These are phyloP conservation scores for Dipodomys stephensi DNA, from an alignment of 2,113 vertebrate genomes.

Conservation along the genomic window DNA sequence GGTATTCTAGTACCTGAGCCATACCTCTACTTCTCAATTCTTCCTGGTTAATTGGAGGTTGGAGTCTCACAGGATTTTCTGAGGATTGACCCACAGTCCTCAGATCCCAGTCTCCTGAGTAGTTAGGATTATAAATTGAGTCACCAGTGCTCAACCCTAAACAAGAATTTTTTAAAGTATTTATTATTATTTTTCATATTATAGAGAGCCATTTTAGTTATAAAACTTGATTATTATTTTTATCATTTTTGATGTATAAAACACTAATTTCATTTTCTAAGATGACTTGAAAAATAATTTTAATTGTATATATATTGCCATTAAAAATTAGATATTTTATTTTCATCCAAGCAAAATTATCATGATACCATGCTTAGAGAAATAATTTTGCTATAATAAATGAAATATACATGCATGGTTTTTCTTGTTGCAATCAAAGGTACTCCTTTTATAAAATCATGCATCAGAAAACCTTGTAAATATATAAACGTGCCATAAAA, in stretches of 20 bases:
- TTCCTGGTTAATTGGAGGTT: too few relatives aligned
- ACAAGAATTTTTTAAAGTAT: neutral
- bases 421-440: constrained; percentile 48
- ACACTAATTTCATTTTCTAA: constrained; percentile 44
- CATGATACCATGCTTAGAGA: neutral
- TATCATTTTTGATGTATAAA: constrained; percentile 21
- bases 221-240: neutral
- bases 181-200: neutral
- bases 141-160: too few relatives aligned
- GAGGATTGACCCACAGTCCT: too few relatives aligned
- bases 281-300: constrained; percentile 46
- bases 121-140: too few relatives aligned
- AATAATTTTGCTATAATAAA: constrained; percentile 53
- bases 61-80: too few relatives aligned
- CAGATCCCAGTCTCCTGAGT: too few relatives aligned
- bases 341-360: constrained; percentile 49
- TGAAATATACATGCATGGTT: neutral
- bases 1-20: too few relatives aligned
- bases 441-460: constrained; percentile 65
- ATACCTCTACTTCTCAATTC: too few relatives aligned
- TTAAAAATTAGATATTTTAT: constrained; percentile 47
- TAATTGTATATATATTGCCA: constrained; percentile 42
- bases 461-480: constrained; percentile 76
- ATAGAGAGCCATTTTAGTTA: constrained; percentile 24
- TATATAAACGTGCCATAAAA: constrained; percentile 82